Base-by-base conservation (phyloP, 2,113 vertebrate species). In the Gopherus evgoodei region DNA sequence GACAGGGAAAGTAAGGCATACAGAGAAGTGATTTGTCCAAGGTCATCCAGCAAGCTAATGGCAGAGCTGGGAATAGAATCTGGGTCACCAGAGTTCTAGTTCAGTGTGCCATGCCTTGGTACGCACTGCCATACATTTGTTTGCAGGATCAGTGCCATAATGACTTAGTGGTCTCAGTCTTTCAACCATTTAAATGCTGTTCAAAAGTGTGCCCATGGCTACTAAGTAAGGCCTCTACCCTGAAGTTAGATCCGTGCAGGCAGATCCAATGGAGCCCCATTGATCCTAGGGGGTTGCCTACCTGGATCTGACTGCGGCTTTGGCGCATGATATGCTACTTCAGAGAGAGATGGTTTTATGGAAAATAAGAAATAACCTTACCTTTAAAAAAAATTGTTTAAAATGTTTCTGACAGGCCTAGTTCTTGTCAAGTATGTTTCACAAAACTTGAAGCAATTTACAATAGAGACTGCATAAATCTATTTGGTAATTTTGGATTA, bases 91-190 rank as follows among this genome's bases (percentile, higher is more conserved):
- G 75, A 25, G 11, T 47, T 25, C 42, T 25, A 78, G 24, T 24
- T 12, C 5, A 78, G 13, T 24, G 75, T 47, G 9, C 25, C 21
- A 7, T 9, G 9, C 65, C 29, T 5, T 27, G 12, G 24, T 14
- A 12, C 25, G 29, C 24, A 78, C 75, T 78, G 22, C 44, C 14
- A 16, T 65, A 35, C 31, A 35, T 65, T 65, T 69, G 62, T 84
- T 50, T 62, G 12, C 19, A 80, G 10, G 49, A 11, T 31, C 65
- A 21, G 65, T 2, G 7, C 82, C 47, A 81, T 78, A 7, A 52
- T 49, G 5, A 6, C 59, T 59, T 11, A n/a, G 6, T 35, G 82
- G 8, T 5, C 9, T 6, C 35, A 1, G 2, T 0, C 0, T 1
- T 84, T 56, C 22, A 82, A 53, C 53, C 24, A 42, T 53, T 38